These are phyloP conservation scores for Drosophila vallismaia DNA, from an alignment of 2,888 invertebrate genomes.

Conservation along the genomic window DNA sequence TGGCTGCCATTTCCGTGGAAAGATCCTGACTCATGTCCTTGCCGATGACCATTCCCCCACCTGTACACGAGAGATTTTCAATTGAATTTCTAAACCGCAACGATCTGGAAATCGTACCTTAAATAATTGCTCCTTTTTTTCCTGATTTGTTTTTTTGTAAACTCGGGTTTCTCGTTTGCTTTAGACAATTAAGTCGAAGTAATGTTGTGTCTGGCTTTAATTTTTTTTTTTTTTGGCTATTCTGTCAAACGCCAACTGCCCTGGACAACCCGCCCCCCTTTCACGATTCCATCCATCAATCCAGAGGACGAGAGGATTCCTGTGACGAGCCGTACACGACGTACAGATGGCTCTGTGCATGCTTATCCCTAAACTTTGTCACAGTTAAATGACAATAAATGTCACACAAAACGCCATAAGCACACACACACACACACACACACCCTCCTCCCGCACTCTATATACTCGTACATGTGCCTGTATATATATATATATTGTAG, in stretches of 20 bases:
- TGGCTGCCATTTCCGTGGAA: neutral
- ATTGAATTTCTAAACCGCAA: neutral
- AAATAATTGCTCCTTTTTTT: too few relatives aligned
- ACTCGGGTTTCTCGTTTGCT: neutral
- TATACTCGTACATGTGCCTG: conserved; percentile 13
- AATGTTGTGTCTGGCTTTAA: neutral
- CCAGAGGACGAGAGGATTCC: conserved; percentile 6
- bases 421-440: conserved; percentile 61
- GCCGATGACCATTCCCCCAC: neutral
- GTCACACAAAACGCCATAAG: conserved; percentile 78
- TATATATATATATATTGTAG: conserved; percentile 5
- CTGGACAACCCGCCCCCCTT: too few relatives aligned
- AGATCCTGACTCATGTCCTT: neutral
- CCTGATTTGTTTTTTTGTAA: too few relatives aligned
- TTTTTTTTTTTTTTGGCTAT: neutral
- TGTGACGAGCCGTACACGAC: conserved; percentile 8
- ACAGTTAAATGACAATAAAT: conserved; percentile 79
- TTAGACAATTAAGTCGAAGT: conserved; percentile 11
- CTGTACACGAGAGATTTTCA: neutral
- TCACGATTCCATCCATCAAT: conserved; percentile 1
- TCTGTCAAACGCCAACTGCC: neutral
- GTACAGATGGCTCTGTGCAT: conserved; percentile 43
- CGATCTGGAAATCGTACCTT: too few relatives aligned
- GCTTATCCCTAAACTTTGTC: conserved; percentile 77
- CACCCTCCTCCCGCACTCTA: conserved; percentile 30